Conservation (phyloP, 2,797 vertebrate species). For the Leuciscus waleckii region DNA sequence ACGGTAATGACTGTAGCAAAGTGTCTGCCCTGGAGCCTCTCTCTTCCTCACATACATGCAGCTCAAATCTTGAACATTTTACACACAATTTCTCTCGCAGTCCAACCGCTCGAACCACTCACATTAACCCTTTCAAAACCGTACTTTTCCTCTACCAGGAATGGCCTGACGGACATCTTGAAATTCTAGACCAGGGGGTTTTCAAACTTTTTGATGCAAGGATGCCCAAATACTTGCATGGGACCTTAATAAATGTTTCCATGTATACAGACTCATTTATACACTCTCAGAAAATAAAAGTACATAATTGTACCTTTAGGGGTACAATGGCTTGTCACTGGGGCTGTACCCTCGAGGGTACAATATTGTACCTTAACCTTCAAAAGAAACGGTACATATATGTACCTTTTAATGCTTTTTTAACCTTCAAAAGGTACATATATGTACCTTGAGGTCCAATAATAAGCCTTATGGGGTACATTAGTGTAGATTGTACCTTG, state of each 20-base stretch:
- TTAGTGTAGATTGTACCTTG: too few species aligned
- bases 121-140: constrained; percentile 48
- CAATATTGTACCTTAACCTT: too few species aligned
- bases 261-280: background rate
- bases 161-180: background rate
- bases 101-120: background rate
- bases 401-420: too few species aligned
- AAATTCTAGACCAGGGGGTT: background rate
- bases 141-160: background rate
- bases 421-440: too few species aligned
- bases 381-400: too few species aligned
- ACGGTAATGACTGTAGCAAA: constrained; percentile 42
- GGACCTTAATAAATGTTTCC: background rate
- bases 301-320: too few species aligned
- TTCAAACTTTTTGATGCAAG: background rate
- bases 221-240: background rate
- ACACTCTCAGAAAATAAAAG: too few species aligned
- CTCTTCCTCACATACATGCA: constrained; percentile 16
- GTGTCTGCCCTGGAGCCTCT: constrained; percentile 34
- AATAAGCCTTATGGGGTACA: too few species aligned
- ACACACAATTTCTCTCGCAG: constrained; percentile 56
- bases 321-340: too few species aligned
- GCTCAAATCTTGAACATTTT: constrained; percentile 49
- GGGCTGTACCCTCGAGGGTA: too few species aligned
- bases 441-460: too few species aligned